Percentiles rank a stretch among this genome's conserved stretches.
phyloP scores from a whole-genome alignment of 2,797 vertebrate genomes.

The Eremophila alpestris region DNA sequence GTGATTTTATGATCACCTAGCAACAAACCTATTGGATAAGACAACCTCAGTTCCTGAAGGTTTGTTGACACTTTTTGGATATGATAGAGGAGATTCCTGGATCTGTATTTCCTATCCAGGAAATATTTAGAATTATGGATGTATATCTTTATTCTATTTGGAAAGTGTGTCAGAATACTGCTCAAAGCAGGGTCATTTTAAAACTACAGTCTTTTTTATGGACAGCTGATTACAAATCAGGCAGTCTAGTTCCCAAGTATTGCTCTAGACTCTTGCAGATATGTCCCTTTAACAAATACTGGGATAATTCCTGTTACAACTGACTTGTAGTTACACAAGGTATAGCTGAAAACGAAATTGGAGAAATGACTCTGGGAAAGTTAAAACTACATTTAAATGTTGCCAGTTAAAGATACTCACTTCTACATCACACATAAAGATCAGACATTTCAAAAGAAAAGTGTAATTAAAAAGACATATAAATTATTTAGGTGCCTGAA shows the following conservation, averaged over 20 bases:
- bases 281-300: rapidly evolving
- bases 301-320: not conserved
- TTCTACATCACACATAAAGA: not conserved
- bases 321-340: not conserved
- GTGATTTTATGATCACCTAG: not conserved
- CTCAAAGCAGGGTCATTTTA: not conserved
- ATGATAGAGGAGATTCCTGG: not conserved
- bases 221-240: not conserved
- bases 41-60: not conserved
- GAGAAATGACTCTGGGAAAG: not conserved
- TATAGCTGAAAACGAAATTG: not conserved
- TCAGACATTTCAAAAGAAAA: not conserved
- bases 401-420: not conserved
- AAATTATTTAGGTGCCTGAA: not conserved
- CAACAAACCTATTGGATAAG: not conserved
- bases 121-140: not conserved
- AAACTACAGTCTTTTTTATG: not conserved
- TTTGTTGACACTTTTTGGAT: not conserved
- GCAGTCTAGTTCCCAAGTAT: not conserved
- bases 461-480: not conserved
- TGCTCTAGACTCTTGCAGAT: not conserved
- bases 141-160: not conserved
- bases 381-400: not conserved
- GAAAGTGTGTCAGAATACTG: not conserved
- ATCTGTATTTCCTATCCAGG: rapidly evolving